Conservation (phyloP, 2,888 invertebrate species). For the Heliconius aoede region DNA sequence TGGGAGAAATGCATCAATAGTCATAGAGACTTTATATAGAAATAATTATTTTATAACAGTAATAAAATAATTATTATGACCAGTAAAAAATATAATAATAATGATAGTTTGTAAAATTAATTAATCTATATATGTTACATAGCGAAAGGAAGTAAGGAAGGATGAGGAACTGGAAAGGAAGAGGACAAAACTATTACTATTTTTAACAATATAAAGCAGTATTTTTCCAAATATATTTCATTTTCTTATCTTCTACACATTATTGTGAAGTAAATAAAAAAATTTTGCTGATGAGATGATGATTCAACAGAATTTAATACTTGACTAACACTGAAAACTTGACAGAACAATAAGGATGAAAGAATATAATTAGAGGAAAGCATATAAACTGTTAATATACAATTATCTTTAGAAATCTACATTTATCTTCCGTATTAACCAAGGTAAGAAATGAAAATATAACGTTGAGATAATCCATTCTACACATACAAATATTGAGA, state of each 20-base stretch:
- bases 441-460: too few relatives aligned
- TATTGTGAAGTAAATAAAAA: background rate
- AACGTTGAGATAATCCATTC: background rate
- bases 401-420: background rate
- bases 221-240: too few relatives aligned
- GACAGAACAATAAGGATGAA: background rate
- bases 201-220: background rate
- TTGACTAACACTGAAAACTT: constrained; percentile 1
- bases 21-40: too few relatives aligned
- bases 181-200: background rate
- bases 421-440: background rate
- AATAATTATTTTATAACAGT: too few relatives aligned
- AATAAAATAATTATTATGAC: background rate
- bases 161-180: too few relatives aligned
- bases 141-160: too few relatives aligned
- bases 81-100: too few relatives aligned
- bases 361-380: background rate
- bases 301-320: background rate
- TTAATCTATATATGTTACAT: too few relatives aligned
- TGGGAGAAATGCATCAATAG: too few relatives aligned
- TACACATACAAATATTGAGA: background rate
- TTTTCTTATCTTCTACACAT: background rate
- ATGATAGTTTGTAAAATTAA: too few relatives aligned
- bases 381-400: background rate
- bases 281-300: background rate